Percentiles rank a stretch among this genome's conserved stretches.
These are phyloP conservation scores for Pseudochromis fuscus DNA, from an alignment of 2,797 vertebrate species.

Conservation along the genomic window DNA sequence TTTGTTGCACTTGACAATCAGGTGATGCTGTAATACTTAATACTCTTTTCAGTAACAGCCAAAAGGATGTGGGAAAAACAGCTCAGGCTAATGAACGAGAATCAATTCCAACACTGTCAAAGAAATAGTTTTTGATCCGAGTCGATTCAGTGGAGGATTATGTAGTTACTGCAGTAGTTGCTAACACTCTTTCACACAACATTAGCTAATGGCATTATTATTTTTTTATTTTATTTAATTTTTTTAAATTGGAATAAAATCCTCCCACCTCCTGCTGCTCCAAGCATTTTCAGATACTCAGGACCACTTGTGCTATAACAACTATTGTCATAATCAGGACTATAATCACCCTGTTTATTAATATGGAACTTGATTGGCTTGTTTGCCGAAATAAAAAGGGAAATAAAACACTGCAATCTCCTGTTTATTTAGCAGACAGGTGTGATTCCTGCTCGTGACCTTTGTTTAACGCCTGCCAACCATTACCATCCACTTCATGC, in stretches of 20 bases:
- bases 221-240: too few species aligned
- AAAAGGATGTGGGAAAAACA: background rate
- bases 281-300: slow-evolving; percentile 40
- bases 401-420: background rate
- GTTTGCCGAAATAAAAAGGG: slow-evolving; percentile 24
- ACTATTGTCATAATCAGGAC: slow-evolving; percentile 40
- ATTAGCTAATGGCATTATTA: slow-evolving; percentile 47
- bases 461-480: slow-evolving; percentile 31
- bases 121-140: slow-evolving; percentile 13
- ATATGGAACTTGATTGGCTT: slow-evolving; percentile 26
- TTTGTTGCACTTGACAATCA: slow-evolving; percentile 36
- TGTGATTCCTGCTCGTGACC: slow-evolving; percentile 27
- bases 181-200: slow-evolving; percentile 29
- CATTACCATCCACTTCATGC: slow-evolving; percentile 28
- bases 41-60: background rate
- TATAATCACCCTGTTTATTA: slow-evolving; percentile 44
- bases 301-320: slow-evolving; percentile 32
- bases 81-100: slow-evolving; percentile 10
- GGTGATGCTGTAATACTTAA: background rate
- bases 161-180: slow-evolving; percentile 13
- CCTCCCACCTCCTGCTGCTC: slow-evolving; percentile 43
- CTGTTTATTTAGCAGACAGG: slow-evolving; percentile 9
- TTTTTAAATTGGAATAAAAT: slow-evolving; percentile 51
- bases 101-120: slow-evolving; percentile 7
- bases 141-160: slow-evolving; percentile 43